phyloP scores from a whole-genome alignment of 2,113 vertebrate genomes.

The Colistium nudipinnis region DNA sequence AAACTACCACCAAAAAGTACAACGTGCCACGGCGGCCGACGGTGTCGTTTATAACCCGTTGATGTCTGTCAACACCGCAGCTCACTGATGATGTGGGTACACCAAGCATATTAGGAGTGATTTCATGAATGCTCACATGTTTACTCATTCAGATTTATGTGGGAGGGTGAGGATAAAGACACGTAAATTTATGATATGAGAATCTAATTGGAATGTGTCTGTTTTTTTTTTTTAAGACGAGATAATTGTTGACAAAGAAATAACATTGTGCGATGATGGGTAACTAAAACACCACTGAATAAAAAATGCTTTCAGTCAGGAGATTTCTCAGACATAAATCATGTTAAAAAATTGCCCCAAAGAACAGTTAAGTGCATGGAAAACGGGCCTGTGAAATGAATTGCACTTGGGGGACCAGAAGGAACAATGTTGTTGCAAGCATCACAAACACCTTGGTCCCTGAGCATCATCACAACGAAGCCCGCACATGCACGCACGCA shows the following conservation, averaged over 20 bases:
- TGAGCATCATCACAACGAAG: slow-evolving; percentile 8
- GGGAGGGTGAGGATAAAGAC: slow-evolving; percentile 14
- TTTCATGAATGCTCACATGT: not conserved
- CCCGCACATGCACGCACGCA: slow-evolving; percentile 12
- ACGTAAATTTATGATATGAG: not conserved
- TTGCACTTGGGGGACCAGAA: not conserved
- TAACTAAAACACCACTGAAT: slow-evolving; percentile 4
- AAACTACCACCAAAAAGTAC: no score
- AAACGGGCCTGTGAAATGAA: not conserved
- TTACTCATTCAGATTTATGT: slow-evolving; percentile 3
- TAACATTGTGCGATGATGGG: not conserved
- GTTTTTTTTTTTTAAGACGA: slow-evolving; percentile 4
- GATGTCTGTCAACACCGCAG: slow-evolving; percentile 28
- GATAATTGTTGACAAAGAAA: not conserved
- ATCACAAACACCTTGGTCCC: not conserved
- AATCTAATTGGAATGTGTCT: not conserved
- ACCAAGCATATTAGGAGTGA: not conserved
- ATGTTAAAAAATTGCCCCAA: not conserved
- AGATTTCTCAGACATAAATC: slow-evolving; percentile 2
- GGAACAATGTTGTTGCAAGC: slow-evolving; percentile 8
- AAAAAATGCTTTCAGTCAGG: not conserved
- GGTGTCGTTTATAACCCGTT: slow-evolving; percentile 16
- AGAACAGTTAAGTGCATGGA: not conserved
- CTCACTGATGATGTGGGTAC: slow-evolving; percentile 3
- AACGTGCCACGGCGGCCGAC: not conserved